These are phyloP conservation scores for Platycheirus albimanus DNA, from an alignment of 2,888 invertebrate species.

Conservation along the genomic window DNA sequence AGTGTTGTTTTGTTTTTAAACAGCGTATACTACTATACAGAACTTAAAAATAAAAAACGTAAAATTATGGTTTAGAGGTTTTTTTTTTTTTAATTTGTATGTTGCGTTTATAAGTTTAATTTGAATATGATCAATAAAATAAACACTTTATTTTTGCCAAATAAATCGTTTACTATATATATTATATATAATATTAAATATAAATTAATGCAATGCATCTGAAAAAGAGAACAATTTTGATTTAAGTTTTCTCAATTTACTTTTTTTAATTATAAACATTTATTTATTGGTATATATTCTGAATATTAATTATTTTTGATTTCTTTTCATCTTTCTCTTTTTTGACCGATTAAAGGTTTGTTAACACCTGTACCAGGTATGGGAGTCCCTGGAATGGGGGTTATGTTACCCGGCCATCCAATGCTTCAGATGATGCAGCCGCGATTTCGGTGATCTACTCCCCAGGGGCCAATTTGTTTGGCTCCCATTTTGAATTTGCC, in stretches of 20 bases:
- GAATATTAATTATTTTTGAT: constrained; percentile 15
- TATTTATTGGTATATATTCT: background rate
- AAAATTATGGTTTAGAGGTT: background rate
- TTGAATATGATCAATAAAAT: constrained; percentile 70
- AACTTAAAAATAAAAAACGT: background rate
- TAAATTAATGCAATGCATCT: constrained; percentile 74
- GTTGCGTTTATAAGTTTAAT: constrained; percentile 72
- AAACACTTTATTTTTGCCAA: constrained; percentile 52
- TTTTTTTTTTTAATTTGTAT: constrained; percentile 59
- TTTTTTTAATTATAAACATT: constrained; percentile 32
- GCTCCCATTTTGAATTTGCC: constrained; percentile 80
- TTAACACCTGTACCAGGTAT: constrained; percentile 80
- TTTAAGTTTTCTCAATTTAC: constrained; percentile 68
- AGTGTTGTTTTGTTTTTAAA: constrained; percentile 38
- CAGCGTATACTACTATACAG: background rate
- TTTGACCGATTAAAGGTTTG: constrained; percentile 77
- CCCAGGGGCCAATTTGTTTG: constrained; percentile 81
- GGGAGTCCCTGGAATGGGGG: constrained; percentile 82
- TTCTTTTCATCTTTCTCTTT: constrained; percentile 70
- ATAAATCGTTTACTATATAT: constrained; percentile 68
- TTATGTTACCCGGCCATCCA: constrained; percentile 83
- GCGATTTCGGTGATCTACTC: constrained; percentile 93
- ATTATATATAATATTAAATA: constrained; percentile 49
- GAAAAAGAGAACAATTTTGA: constrained; percentile 71
- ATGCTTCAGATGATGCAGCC: constrained; percentile 90